Percentiles rank a stretch among this genome's conserved stretches.
Evolutionary conservation across 2,888 invertebrate genomes (phyloP).

Genomic region (Macrosiphum euphorbiae): DNA sequence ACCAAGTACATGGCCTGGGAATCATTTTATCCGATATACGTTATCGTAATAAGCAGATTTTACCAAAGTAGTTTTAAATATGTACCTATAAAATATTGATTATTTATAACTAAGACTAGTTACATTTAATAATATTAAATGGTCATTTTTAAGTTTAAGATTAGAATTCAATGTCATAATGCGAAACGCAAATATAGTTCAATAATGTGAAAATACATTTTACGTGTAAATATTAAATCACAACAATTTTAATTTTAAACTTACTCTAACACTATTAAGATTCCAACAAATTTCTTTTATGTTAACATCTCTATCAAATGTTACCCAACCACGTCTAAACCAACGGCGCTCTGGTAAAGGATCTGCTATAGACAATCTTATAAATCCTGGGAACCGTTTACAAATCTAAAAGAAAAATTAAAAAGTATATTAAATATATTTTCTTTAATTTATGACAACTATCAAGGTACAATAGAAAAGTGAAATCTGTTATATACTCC

Average conservation of each 20-base stretch:
- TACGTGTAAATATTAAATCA: background rate
- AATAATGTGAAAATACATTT: background rate
- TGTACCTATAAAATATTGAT: background rate
- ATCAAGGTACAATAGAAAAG: background rate
- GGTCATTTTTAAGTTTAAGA: background rate
- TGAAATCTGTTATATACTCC: background rate
- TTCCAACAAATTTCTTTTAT: slow-evolving; percentile 99
- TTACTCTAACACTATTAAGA: slow-evolving; percentile 91
- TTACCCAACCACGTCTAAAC: slow-evolving; percentile 98
- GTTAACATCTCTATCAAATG: slow-evolving; percentile 95
- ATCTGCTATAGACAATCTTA: slow-evolving; percentile 96
- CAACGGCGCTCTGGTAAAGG: slow-evolving; percentile 96
- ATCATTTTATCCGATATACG: too few species aligned
- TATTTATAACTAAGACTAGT: background rate
- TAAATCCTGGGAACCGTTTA: slow-evolving; percentile 91
- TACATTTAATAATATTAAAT: background rate
- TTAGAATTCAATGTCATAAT: background rate
- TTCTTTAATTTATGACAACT: background rate
- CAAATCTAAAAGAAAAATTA: slow-evolving; percentile 77
- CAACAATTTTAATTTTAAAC: slow-evolving; percentile 66
- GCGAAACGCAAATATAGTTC: background rate
- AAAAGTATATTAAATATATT: background rate
- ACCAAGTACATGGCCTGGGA: background rate
- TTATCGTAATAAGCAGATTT: too few species aligned
- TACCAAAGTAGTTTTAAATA: background rate